Evolutionary conservation across 64 coral and sea anemone species (phyloP).

Genomic region (Dendronephthya gigantea): DNA sequence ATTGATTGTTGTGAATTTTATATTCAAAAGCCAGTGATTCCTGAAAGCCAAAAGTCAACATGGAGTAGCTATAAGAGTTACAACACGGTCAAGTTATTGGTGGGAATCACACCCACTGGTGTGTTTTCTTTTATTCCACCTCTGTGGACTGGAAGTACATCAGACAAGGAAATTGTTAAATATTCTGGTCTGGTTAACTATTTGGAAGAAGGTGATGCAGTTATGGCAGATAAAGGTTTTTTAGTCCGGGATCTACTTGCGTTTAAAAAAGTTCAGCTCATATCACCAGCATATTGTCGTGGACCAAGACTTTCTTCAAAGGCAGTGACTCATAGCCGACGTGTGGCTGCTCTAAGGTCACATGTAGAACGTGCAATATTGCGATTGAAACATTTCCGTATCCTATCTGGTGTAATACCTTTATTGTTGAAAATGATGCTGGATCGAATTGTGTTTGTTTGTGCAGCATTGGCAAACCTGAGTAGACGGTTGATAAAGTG

Average conservation of each 20-base stretch:
- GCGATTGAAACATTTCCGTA: conserved; percentile 7
- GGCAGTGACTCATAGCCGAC: conserved; percentile 34
- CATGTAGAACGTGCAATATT: background rate
- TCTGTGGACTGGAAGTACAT: conserved; percentile 55
- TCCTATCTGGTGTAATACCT: conserved; percentile 4
- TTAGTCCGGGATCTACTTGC: conserved; percentile 51
- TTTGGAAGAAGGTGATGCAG: conserved; percentile 65
- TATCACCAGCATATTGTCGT: conserved; percentile 64
- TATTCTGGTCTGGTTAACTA: conserved; percentile 34
- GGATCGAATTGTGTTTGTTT: conserved; percentile 2
- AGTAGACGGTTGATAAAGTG: background rate
- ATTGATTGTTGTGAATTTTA: conserved; percentile 33
- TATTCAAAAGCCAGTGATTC: conserved; percentile 35
- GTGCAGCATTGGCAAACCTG: conserved; percentile 8
- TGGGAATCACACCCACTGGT: conserved; percentile 62
- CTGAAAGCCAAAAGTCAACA: conserved; percentile 22
- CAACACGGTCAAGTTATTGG: conserved; percentile 44
- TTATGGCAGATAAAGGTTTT: conserved; percentile 66
- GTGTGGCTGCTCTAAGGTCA: conserved; percentile 26
- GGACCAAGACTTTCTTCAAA: conserved; percentile 38
- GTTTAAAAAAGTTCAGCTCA: conserved; percentile 57
- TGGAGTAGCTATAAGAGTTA: conserved; percentile 49
- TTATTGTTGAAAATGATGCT: background rate
- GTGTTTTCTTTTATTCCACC: conserved; percentile 56
- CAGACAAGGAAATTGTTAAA: conserved; percentile 54